These are phyloP conservation scores for Paradisaea rubra DNA, from an alignment of 2,113 vertebrate species.

Conservation along the genomic window DNA sequence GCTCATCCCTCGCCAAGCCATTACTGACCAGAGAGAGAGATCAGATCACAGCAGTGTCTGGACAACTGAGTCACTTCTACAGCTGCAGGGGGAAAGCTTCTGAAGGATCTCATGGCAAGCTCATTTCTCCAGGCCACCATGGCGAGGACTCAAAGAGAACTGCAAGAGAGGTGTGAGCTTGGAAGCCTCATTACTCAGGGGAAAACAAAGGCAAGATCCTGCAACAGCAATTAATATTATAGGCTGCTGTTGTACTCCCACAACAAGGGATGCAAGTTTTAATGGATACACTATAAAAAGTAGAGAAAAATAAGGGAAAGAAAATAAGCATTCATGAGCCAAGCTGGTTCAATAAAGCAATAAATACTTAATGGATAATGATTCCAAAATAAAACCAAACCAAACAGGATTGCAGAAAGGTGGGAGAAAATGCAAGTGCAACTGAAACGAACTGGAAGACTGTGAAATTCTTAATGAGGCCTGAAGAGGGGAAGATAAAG, in stretches of 20 bases:
- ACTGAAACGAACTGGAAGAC: accelerated
- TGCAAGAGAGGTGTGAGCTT: background rate
- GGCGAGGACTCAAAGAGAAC: background rate
- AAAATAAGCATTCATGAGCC: background rate
- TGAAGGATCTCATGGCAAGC: background rate
- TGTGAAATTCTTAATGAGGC: background rate
- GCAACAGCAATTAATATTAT: background rate
- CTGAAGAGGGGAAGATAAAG: background rate
- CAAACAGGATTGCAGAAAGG: background rate
- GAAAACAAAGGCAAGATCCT: background rate
- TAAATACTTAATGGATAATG: background rate
- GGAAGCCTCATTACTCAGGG: background rate
- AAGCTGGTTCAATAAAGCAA: background rate
- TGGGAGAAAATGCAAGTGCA: background rate
- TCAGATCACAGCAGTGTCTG: background rate
- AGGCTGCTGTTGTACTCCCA: background rate
- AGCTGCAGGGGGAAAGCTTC: background rate
- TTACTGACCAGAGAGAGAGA: background rate
- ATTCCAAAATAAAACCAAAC: background rate
- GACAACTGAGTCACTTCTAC: background rate
- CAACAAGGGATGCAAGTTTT: background rate
- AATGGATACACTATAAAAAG: background rate
- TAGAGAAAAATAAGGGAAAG: background rate
- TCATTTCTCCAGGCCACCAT: background rate
- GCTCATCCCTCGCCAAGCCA: background rate